phyloP scores from a whole-genome alignment of 2,113 vertebrate species.

The Paramormyrops kingsleyae region DNA sequence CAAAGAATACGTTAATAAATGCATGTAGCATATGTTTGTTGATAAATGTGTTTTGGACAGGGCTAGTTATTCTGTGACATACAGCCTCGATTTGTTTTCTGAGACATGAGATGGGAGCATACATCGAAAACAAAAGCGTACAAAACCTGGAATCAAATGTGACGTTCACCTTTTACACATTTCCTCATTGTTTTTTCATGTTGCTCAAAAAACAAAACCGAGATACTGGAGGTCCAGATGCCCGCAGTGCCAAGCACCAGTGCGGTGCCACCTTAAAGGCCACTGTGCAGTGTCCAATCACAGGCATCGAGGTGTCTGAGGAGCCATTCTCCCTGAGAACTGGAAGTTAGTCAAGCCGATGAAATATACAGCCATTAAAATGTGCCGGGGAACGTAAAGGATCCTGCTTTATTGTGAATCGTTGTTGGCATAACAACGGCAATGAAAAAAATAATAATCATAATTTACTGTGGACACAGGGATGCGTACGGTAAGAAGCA shows the following conservation, averaged over 20 bases:
- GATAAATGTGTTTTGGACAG: neutral
- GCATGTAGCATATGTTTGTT: neutral
- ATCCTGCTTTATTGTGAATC: neutral
- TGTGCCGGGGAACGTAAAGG: neutral
- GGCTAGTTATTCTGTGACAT: neutral
- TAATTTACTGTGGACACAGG: constrained; percentile 1
- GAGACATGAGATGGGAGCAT: neutral
- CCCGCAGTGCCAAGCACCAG: neutral
- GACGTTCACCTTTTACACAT: neutral
- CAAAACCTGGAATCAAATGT: neutral
- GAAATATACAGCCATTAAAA: constrained; percentile 3
- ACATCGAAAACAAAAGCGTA: neutral
- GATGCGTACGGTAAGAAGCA: no score
- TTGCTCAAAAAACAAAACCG: neutral
- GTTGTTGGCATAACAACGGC: neutral
- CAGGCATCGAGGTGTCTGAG: neutral
- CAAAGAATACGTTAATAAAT: neutral
- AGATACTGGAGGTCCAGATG: neutral
- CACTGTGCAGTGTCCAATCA: neutral
- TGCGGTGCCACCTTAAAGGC: neutral
- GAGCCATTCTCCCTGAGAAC: neutral
- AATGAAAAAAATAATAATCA: neutral
- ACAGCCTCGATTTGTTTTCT: neutral
- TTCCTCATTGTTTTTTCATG: neutral
- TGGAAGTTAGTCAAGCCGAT: neutral